phyloP scores from a whole-genome alignment of 2,113 vertebrate genomes.

The Bagarius yarrelli region DNA sequence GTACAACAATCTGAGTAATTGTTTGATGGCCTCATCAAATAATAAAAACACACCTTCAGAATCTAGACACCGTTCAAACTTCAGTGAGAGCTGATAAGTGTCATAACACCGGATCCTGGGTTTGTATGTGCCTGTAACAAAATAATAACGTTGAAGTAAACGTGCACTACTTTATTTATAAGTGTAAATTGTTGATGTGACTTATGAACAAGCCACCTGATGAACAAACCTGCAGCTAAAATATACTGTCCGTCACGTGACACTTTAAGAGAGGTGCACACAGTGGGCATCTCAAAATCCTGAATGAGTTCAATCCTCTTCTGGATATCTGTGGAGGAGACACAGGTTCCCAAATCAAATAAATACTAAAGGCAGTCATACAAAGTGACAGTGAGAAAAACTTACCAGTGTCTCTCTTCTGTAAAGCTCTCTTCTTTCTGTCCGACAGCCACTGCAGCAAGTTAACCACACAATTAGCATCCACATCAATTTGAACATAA shows the following conservation, averaged over 20 bases:
- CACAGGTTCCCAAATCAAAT: neutral
- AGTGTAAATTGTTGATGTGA: neutral
- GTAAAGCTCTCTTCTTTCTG: slow-evolving; percentile 89
- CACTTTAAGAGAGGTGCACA: slow-evolving; percentile 89
- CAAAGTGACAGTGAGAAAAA: slow-evolving; percentile 37
- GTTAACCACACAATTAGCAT: neutral
- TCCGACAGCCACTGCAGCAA: slow-evolving; percentile 89
- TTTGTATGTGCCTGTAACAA: slow-evolving; percentile 88
- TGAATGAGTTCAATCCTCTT: slow-evolving; percentile 98
- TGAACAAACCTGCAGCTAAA: slow-evolving; percentile 84
- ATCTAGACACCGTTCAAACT: slow-evolving; percentile 96
- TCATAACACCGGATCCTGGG: slow-evolving; percentile 93
- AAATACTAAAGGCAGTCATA: neutral
- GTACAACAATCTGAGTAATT: neutral
- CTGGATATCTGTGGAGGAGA: slow-evolving; percentile 77
- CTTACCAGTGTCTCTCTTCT: slow-evolving; percentile 96
- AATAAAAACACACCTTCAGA: slow-evolving; percentile 80
- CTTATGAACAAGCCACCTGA: neutral
- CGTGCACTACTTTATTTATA: neutral
- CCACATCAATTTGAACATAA: neutral
- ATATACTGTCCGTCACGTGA: slow-evolving; percentile 94
- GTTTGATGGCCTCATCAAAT: neutral
- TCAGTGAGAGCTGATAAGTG: slow-evolving; percentile 92
- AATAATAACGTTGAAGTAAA: neutral
- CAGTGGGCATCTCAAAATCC: slow-evolving; percentile 97